Percentiles rank a stretch among this genome's conserved stretches.
Conservation (phyloP, 2,888 invertebrate genomes). For the Nesidiocoris tenuis region DNA sequence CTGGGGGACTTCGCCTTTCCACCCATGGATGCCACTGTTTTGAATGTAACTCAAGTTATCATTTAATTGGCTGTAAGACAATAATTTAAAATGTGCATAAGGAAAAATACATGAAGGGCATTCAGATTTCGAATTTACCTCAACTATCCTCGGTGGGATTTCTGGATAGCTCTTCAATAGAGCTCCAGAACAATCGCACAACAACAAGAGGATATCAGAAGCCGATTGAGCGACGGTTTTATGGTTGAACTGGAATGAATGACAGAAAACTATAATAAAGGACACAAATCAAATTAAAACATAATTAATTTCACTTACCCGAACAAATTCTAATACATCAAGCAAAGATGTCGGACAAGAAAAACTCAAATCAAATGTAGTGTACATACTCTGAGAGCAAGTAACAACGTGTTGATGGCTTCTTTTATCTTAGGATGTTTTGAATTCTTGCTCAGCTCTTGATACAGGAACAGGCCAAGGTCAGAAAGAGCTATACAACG, state of each 20-base stretch:
- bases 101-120: too few species aligned
- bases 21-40: too few species aligned
- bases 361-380: not conserved
- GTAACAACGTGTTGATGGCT: slow-evolving; percentile 67
- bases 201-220: slow-evolving; percentile 73
- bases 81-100: too few species aligned
- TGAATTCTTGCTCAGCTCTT: slow-evolving; percentile 58
- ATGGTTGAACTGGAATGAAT: slow-evolving; percentile 69
- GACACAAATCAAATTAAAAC: not conserved
- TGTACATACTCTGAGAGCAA: slow-evolving; percentile 66
- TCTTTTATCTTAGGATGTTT: slow-evolving; percentile 67
- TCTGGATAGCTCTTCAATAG: slow-evolving; percentile 73
- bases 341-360: too few species aligned
- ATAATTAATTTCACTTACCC: not conserved
- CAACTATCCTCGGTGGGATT: slow-evolving; percentile 64
- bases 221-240: slow-evolving; percentile 80
- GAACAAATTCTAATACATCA: slow-evolving; percentile 4
- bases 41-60: too few species aligned
- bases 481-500: slow-evolving; percentile 86
- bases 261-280: slow-evolving; percentile 11
- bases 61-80: too few species aligned
- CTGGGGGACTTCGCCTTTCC: too few species aligned
- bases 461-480: slow-evolving; percentile 72
- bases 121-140: slow-evolving; percentile 55
- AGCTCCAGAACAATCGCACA: slow-evolving; percentile 75